Evolutionary conservation across 2,797 vertebrate genomes (phyloP).

Genomic region (Sebastes hubbsi): DNA sequence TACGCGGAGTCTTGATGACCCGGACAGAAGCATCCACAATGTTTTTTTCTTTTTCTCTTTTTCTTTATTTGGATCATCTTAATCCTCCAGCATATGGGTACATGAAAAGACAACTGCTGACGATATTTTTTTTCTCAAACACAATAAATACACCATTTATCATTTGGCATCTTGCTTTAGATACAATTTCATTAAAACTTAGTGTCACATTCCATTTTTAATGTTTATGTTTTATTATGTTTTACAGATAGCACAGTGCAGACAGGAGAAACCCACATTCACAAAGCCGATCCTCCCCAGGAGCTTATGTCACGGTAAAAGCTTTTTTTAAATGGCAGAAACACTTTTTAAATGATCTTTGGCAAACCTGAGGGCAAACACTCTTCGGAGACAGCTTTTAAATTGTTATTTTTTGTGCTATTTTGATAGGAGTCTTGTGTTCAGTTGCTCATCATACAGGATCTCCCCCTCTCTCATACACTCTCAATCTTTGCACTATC

Average conservation of each 20-base stretch:
- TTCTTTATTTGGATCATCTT: background rate
- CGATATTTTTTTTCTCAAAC: background rate
- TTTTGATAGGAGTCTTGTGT: background rate
- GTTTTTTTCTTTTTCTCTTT: background rate
- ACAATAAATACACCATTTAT: background rate
- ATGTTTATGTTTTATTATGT: background rate
- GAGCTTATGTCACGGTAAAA: conserved; percentile 15
- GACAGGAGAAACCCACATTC: background rate
- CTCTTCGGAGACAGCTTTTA: background rate
- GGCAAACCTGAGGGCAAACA: conserved; percentile 32
- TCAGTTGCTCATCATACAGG: background rate
- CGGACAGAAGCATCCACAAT: background rate
- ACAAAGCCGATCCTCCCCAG: background rate
- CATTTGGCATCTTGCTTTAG: background rate
- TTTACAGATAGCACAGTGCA: conserved; percentile 14
- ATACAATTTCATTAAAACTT: background rate
- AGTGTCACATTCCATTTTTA: background rate
- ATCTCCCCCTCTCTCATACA: background rate
- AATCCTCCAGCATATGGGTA: background rate
- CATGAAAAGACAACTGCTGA: background rate
- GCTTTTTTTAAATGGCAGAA: background rate
- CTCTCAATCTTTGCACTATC: no score
- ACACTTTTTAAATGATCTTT: conserved; percentile 27
- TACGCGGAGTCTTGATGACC: background rate
- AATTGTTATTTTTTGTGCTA: background rate